Evolutionary conservation across 2,888 invertebrate species (phyloP), one percentile per base, ranked within the genome.

Genomic region (Macrosoma leucophasiata): DNA sequence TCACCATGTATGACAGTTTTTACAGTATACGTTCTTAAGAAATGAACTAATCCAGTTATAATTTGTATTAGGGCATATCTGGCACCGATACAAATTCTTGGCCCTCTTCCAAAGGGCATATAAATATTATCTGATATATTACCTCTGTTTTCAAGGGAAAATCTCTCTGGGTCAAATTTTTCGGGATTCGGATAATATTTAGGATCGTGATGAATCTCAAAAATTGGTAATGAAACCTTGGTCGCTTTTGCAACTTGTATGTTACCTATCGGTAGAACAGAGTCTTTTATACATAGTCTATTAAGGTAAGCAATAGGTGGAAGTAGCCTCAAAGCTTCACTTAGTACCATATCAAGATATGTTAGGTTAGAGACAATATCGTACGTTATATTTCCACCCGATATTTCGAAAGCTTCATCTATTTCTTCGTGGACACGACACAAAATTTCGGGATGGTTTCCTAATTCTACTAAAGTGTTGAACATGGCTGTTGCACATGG

Each of bases 51-150:
- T 1, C 62, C 63, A 18, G 60, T 44, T 22, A 46, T 50, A 2
- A 43, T 45, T 41, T 52, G 52, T 2, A 71, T 33, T 7, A 45
- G 51, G 1, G 69, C 68, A 33, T 58, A 68, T 36, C 67, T 59
- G 33, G 54, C 48, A 42, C 84, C 85, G 3, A 85, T 71, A 39
- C 85, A 85, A 9, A 65, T 53, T 21, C 84, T 56, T 2, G 68
- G 66, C 0, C 84, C 85, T 48, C 61, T 73, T 1, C 84, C 84
- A 43, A 84, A 85, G 1, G 84, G 78, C 47, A 77, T 45, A 33
- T 68, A 84, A 0, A 57, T 54, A 15, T 50, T 46, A 13, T 68
- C 66, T 6, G 22, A 13, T 5, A 33, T 21, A 18, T 46, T 58
- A 0, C 57, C 42, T 33, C 52, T 52, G 3, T 46, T 39, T 18